Evolutionary conservation across 53 echinoderm and acorn worm species (phyloP), one percentile per base, ranked within the genome.

Genomic region (Crossaster papposus): DNA sequence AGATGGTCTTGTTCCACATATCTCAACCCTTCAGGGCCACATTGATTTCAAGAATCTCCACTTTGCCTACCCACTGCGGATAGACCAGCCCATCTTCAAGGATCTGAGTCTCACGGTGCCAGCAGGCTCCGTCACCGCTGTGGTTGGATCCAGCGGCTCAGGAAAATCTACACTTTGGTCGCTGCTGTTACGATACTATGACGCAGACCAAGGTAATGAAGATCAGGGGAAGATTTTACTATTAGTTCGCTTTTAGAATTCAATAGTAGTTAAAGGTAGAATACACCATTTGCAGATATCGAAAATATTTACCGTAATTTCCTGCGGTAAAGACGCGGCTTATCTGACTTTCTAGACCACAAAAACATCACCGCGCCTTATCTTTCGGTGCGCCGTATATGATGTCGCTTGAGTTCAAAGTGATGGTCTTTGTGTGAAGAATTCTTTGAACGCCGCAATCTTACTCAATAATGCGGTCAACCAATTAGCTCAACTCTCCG

Each of bases 131-230:
- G 94, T 97, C 65, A 94, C 95, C 68, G 97, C 97, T 33, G 95
- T 97, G 35, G 97, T 97, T 17, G 97, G 97, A 12, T 70, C 97
- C n/a, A 97, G 97, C 26, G 97, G 97, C 1, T 97, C 97, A 22
- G 97, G 97, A 18, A 97, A 97, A 50, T 95, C 95, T 35, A 97
- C 92, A 18, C 90, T 97, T 0, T 95, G 92, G 82, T 51, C 97
- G 28, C 91, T 97, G 26, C 70, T 94, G 34, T 84, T 97, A 3
- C 85, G 95, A 72, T 97, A 92, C 88, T 96, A 97, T 72, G 95
- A 97, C 83, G 93, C 95, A 44, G 83, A 79, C 51, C 72, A 78
- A 91, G 97, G 97, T 97, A 83, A 53, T 30, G 20, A 78, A 91
- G 97, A 95, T 97, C 79, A 53, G 15, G 20, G 58, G 2, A 18